Evolutionary conservation across 2,113 vertebrate genomes (phyloP), one percentile per base, ranked within the genome.

Genomic region (Procavia capensis): DNA sequence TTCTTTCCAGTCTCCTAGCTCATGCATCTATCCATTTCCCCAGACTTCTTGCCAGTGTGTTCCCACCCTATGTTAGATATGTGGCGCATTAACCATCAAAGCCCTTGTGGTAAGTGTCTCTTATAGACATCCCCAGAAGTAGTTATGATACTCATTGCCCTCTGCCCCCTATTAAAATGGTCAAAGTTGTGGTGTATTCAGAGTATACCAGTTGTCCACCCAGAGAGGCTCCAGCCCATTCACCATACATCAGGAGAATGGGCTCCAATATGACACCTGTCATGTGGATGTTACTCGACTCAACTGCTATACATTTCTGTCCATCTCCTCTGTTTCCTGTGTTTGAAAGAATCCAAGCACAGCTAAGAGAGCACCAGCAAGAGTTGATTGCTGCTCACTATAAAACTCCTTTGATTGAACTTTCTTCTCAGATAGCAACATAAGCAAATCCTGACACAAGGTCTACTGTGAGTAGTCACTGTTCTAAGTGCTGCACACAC

Each of bases 11-110:
- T 29, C 57, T 0, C 1, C 11, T 1, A 43, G 86, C 57, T 43
- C 72, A n/a, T 1, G 2, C 3, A 22, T 43, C 36, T 43, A 13
- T 34, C 39, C 19, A 4, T 27, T 17, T 86, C 17, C 68, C 63
- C 9, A 6, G 43, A 39, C 50, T 85, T 50, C 85, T 74, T 19
- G 31, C 43, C 45, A 34, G 74, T 50, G 25, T 78, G 43, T 78
- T 68, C 64, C 43, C 6, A 61, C 39, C 31, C 36, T 20, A 2
- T 3, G 0, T 8, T 0, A 45, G 43, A 27, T 39, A 2, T 0
- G 39, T 14, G 70, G 43, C n/a, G 25, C 31, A 3, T 19, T 9
- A 24, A 43, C n/a, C 63, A 25, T 6, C 6, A 61, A 34, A 20
- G 5, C 31, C 64, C 9, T 54, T 22, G 75, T 25, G 45, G 45